phyloP scores from a whole-genome alignment of 2,888 invertebrate genomes.

The Chymomyza amoena region DNA sequence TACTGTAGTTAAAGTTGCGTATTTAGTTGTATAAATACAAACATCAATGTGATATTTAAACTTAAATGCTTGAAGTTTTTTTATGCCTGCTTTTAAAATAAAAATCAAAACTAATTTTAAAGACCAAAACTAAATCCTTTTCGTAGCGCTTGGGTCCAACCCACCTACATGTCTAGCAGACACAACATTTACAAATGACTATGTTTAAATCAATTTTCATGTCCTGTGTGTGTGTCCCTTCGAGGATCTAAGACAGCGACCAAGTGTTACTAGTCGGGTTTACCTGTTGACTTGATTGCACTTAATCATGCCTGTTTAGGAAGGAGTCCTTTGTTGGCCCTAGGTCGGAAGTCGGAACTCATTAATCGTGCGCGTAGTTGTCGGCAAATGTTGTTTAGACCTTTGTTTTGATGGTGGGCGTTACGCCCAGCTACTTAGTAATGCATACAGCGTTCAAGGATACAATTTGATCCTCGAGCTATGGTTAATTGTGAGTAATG shows the following conservation, averaged over 20 bases:
- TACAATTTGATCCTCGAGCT: conserved; percentile 15
- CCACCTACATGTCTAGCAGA: background rate
- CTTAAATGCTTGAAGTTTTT: conserved; percentile 9
- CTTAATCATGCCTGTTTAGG: conserved; percentile 54
- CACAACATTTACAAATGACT: conserved; percentile 44
- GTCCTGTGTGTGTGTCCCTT: background rate
- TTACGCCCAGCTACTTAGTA: conserved; percentile 55
- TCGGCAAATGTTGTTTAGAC: conserved; percentile 63
- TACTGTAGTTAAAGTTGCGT: conserved; percentile 13
- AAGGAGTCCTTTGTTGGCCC: conserved; percentile 14
- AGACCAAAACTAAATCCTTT: background rate
- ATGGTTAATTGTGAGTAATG: background rate
- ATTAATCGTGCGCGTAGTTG: conserved; percentile 49
- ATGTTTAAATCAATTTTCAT: conserved; percentile 56
- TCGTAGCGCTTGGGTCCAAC: background rate
- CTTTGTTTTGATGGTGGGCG: conserved; percentile 55
- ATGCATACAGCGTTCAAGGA: conserved; percentile 28
- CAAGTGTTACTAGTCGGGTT: conserved; percentile 28
- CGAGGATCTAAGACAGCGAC: conserved; percentile 38
- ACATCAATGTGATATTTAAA: conserved; percentile 39
- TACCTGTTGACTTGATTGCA: conserved; percentile 52
- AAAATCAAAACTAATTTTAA: background rate
- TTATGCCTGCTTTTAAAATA: background rate
- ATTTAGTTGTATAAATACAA: conserved; percentile 37
- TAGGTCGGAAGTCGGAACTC: conserved; percentile 73